phyloP scores from a whole-genome alignment of 2,888 invertebrate genomes.

The Campoplex nolae region DNA sequence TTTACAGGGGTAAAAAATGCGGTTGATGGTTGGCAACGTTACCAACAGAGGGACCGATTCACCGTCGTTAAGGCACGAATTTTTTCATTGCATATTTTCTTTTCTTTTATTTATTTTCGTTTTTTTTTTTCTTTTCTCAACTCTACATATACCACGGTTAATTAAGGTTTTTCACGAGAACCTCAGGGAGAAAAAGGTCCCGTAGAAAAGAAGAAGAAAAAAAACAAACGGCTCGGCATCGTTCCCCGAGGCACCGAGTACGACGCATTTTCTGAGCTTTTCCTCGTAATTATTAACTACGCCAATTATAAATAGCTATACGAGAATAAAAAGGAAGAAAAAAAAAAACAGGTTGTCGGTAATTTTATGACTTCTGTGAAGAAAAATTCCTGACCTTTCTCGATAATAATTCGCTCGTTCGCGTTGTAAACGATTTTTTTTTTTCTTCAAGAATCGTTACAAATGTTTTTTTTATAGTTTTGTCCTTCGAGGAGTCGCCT shows the following conservation, averaged over 20 bases:
- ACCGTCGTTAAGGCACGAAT: slow-evolving; percentile 57
- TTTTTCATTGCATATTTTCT: slow-evolving; percentile 27
- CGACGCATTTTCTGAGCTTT: slow-evolving; percentile 19
- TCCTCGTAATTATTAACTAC: slow-evolving; percentile 28
- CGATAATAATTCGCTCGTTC: slow-evolving; percentile 4
- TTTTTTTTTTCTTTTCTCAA: background rate
- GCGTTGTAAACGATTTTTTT: background rate
- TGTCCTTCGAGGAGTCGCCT: background rate
- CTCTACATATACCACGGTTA: slow-evolving; percentile 52
- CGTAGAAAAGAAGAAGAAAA: background rate
- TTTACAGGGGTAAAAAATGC: slow-evolving; percentile 29
- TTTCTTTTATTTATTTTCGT: background rate
- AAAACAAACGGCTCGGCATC: background rate
- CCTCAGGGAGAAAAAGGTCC: background rate
- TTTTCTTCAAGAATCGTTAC: background rate
- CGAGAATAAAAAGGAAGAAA: background rate
- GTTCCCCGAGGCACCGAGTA: background rate
- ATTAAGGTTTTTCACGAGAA: slow-evolving; percentile 57
- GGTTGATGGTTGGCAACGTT: slow-evolving; percentile 26
- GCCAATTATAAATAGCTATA: slow-evolving; percentile 10
- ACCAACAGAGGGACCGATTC: slow-evolving; percentile 38
- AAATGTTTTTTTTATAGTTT: background rate
- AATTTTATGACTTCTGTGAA: background rate
- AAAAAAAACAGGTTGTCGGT: background rate
- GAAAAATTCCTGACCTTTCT: background rate